Base-by-base conservation (phyloP, 2,888 invertebrate species). In the Xylophagus ater region DNA sequence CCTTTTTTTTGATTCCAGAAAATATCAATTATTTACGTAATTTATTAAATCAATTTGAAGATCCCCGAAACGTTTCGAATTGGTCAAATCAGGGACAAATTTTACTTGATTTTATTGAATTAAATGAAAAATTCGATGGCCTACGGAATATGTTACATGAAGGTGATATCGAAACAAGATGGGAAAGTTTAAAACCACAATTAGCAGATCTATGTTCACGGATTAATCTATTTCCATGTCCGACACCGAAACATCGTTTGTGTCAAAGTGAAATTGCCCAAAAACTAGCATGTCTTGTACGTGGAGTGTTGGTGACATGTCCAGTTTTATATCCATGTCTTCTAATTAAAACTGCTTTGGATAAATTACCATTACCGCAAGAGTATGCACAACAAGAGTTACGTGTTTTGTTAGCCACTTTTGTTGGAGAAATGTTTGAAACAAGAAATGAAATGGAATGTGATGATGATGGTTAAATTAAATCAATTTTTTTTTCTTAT, bases 81-180 rank as follows among this genome's bases (percentile, higher is more conserved):
- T 87, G 87, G 87, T 64, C 70, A 39, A 67, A 66, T 46, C 81
- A 81, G 41, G 87, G 86, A 0, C 73, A 76, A 49, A 74, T 86
- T 21, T 68, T 81, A 26, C 67, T 79, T 52, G 78, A 81, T 51
- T 88, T 81, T 51, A 70, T 85, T 49, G 72, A 73, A 21, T 73
- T 85, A 2, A 74, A 72, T 29, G 68, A 68, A 14, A 74, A 78
- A 57, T 62, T 65, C 17, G 55, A 60, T 44, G 52, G 54, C 6
- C 49, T 65, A n/a, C n/a, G n/a, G 9, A 59, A 59, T 33, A 54
- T 56, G 12, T 51, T 61, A 3, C 59, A 56, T 32, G 55, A 59
- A 24, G 54, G 52, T 3, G 65, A 65, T 26, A 59, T 65, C 31
- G 58, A 61, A 35, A 58, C 58, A 4, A 59, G 59, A 12, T 65